Conservation (phyloP, 2,888 invertebrate genomes). For the Amphipyra berbera region DNA sequence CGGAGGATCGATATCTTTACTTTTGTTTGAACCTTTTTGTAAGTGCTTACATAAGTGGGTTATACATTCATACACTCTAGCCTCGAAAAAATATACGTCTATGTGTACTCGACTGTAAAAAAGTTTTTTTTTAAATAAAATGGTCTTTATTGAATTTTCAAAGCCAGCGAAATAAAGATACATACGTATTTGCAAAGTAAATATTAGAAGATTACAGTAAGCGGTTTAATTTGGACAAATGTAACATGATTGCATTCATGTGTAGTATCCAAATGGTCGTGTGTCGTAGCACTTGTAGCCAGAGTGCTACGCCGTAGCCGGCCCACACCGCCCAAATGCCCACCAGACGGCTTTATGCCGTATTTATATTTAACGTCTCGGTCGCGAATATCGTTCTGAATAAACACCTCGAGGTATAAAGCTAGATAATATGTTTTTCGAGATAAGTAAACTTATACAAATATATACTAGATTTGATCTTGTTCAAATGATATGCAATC, state of each 20-base stretch:
- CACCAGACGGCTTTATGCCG: slow-evolving; percentile 76
- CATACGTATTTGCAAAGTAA: neutral
- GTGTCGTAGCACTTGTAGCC: slow-evolving; percentile 52
- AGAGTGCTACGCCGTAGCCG: slow-evolving; percentile 53
- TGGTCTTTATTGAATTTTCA: neutral
- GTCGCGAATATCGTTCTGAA: slow-evolving; percentile 38
- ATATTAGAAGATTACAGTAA: slow-evolving; percentile 31
- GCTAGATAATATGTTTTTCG: neutral
- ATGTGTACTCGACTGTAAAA: neutral
- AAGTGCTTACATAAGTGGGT: neutral
- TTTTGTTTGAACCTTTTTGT: slow-evolving; percentile 17
- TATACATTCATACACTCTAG: neutral
- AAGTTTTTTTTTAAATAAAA: neutral
- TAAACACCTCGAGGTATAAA: slow-evolving; percentile 26
- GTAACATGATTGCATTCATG: slow-evolving; percentile 61
- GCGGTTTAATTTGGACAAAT: slow-evolving; percentile 44
- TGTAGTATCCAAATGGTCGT: slow-evolving; percentile 51
- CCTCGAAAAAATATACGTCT: too few relatives aligned
- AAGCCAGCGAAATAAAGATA: neutral
- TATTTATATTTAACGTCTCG: slow-evolving; percentile 54
- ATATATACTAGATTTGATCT: neutral
- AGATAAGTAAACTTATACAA: neutral
- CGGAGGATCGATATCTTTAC: slow-evolving; percentile 28
- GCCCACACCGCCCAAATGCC: slow-evolving; percentile 62
- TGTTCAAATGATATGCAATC: slow-evolving; percentile 3